Evolutionary conservation across 2,888 invertebrate species (phyloP).

Genomic region (Chaetoderma sp.): DNA sequence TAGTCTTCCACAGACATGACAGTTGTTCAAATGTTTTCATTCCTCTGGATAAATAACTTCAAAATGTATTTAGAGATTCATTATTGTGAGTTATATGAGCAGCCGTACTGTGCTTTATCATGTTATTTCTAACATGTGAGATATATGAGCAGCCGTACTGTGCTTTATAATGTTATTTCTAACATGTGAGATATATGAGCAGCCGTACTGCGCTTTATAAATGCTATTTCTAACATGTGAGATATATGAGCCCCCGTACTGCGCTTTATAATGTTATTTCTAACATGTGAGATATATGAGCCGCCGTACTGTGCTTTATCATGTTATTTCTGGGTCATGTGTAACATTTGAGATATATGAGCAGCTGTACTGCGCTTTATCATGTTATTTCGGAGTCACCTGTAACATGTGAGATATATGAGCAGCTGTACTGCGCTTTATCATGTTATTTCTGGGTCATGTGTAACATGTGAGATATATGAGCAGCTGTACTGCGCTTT

Average conservation of each 20-base stretch:
- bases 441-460: neutral
- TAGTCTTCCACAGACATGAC: too few species aligned
- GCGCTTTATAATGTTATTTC: neutral
- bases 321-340: neutral
- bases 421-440: conserved; percentile 21
- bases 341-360: conserved; percentile 26
- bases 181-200: neutral
- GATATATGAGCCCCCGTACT: neutral
- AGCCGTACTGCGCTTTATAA: neutral
- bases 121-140: neutral
- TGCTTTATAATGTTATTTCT: neutral
- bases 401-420: conserved; percentile 25
- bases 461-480: conserved; percentile 22
- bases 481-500: conserved; percentile 22
- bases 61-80: too few species aligned
- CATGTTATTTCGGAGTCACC: neutral
- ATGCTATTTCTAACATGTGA: neutral
- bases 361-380: conserved; percentile 18
- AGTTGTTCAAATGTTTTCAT: too few species aligned
- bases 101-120: neutral
- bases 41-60: too few species aligned
- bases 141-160: neutral
- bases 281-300: conserved; percentile 26
- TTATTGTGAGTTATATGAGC: too few species aligned
- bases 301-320: conserved; percentile 16